These are phyloP conservation scores for Ptyas mucosa DNA, from an alignment of 2,113 vertebrate species.

Conservation along the genomic window DNA sequence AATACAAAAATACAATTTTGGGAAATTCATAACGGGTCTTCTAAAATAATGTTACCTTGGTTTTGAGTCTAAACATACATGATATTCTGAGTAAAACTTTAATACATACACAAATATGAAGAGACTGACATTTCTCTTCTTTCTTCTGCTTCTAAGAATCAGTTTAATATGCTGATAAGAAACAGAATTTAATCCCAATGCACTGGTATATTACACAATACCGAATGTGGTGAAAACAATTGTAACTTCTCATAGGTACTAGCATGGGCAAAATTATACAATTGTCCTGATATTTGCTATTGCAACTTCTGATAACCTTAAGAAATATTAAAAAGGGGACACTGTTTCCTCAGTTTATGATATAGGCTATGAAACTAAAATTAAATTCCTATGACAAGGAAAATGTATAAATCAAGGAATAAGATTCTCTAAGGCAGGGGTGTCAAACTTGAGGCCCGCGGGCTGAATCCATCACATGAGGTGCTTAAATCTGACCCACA, in stretches of 20 bases:
- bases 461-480: no score
- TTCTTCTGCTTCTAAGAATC: conserved; percentile 23
- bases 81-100: conserved; percentile 34
- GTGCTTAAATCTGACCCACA: no score
- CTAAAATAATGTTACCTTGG: not conserved
- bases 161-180: conserved; percentile 2
- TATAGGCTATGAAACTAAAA: conserved; percentile 27
- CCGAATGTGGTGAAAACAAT: conserved; percentile 21
- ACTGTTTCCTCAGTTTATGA: conserved; percentile 28
- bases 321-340: conserved; percentile 36
- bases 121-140: conserved; percentile 28
- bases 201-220: conserved; percentile 21
- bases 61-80: not conserved
- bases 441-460: no score
- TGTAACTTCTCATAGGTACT: conserved; percentile 27
- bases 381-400: conserved; percentile 15
- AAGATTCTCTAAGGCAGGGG: not conserved
- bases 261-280: conserved; percentile 43
- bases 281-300: conserved; percentile 40
- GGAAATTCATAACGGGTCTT: not conserved
- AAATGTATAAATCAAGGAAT: conserved; percentile 22
- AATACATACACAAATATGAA: conserved; percentile 27
- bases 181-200: conserved; percentile 43
- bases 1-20: not conserved
- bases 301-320: conserved; percentile 56